Base-by-base conservation (phyloP, 1,140 invertebrate species). In the Drosophila kepulauana region DNA sequence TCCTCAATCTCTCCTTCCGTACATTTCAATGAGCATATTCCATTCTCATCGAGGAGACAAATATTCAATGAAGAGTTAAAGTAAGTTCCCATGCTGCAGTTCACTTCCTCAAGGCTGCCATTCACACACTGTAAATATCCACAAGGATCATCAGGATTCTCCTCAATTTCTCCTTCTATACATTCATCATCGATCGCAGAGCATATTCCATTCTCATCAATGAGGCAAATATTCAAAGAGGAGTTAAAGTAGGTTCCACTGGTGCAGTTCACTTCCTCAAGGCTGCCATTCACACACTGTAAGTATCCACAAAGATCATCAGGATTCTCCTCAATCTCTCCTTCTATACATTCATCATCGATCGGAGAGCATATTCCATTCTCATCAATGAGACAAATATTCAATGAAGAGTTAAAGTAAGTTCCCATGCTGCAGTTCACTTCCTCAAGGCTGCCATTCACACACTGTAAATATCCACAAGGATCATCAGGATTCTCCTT, bases 1-100 rank as follows among this genome's bases (percentile, higher is more conserved):
- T 1, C 49, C 1, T 51, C 11, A 3, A 75, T 2, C 1, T 63
- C 52, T 0, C 70, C 81, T 1, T 78, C 66, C 5, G 8, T 41
- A 11, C 81, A 85, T 5, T 30, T 43, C 16, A 1, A 16, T 16
- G 25, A 3, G 4, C 79, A 81, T 7, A 70, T 41, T 20, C 75
- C 65, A 11, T 49, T 52, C 5, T 1, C 20, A 62, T 81, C 79
- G 8, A 45, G n/a, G 1, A 57, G 2, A 25, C 79, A 81, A 1
- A 38, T 5, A 4, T 65, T 57, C 6, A 64, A 6, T 0, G n/a
- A 11, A 1, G 2, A 20, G 35, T 76, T 58, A 6, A 72, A 72
- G 25, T 43, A 72, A 8, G 45, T 58, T 1, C 62, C 62, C 10
- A 13, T 25, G 13, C 10, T 3, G n/a, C 79, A 81, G 11, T 59